Conservation (phyloP, 2,888 invertebrate genomes). For the Troilus luridus region DNA sequence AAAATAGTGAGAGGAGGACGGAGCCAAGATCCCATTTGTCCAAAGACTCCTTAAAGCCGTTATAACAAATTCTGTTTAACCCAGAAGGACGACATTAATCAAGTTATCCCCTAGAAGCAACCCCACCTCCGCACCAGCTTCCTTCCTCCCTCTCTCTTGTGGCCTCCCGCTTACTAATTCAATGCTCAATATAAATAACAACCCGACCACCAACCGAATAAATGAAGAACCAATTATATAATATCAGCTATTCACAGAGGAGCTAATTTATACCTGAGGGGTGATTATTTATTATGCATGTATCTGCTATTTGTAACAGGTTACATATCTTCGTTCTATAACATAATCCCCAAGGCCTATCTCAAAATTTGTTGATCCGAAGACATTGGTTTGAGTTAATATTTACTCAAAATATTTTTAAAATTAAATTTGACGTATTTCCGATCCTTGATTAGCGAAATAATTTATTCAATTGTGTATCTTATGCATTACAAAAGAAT, state of each 20-base stretch:
- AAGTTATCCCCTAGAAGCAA: not conserved
- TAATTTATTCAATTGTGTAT: too few species aligned
- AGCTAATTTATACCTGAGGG: not conserved
- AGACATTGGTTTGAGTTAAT: too few species aligned
- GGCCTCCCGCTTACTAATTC: slow-evolving; percentile 32
- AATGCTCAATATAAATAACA: slow-evolving; percentile 35
- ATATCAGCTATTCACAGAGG: slow-evolving; percentile 7
- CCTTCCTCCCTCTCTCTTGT: slow-evolving; percentile 12
- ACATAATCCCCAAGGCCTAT: too few species aligned
- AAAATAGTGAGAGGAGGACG: slow-evolving; percentile 8
- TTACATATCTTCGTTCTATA: not conserved
- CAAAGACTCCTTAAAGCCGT: slow-evolving; percentile 24
- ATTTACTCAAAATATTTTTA: too few species aligned
- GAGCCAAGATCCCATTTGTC: slow-evolving; percentile 34
- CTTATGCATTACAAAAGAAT: too few species aligned
- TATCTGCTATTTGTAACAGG: not conserved
- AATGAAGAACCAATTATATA: slow-evolving; percentile 16
- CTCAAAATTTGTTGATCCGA: too few species aligned
- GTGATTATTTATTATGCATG: not conserved
- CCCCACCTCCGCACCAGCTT: not conserved
- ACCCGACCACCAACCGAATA: not conserved
- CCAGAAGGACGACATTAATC: slow-evolving; percentile 27
- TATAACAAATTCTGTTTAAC: slow-evolving; percentile 43
- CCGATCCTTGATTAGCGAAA: too few species aligned
- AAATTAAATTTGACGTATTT: too few species aligned